These are phyloP conservation scores for Catocala fraxini DNA, from an alignment of 2,888 invertebrate genomes.

Conservation along the genomic window DNA sequence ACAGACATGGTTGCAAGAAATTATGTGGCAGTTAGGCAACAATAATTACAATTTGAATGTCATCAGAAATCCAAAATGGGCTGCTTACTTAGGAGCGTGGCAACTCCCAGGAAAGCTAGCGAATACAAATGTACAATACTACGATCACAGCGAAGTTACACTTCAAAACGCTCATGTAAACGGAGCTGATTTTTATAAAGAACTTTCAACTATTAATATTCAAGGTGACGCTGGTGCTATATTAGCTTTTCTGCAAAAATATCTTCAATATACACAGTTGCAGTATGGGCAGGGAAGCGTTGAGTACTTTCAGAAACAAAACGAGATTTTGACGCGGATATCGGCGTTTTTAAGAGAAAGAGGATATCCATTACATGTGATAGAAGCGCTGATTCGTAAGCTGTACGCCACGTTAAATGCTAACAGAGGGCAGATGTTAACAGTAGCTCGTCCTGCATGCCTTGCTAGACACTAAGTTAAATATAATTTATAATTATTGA, in stretches of 20 bases:
- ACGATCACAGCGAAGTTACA: background rate
- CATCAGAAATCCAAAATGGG: slow-evolving; percentile 17
- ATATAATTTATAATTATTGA: too few relatives aligned
- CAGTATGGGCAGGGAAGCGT: background rate
- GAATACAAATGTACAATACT: background rate
- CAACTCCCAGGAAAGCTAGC: slow-evolving; percentile 18
- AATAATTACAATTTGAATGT: slow-evolving; percentile 26
- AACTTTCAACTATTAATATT: background rate
- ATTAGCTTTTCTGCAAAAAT: background rate
- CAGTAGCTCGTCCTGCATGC: background rate
- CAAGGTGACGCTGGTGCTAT: background rate
- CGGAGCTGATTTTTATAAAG: background rate
- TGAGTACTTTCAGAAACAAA: background rate
- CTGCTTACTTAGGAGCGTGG: slow-evolving; percentile 23
- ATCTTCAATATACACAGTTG: background rate
- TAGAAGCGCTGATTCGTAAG: background rate
- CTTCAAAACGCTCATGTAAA: too few relatives aligned
- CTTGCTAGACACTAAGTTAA: background rate
- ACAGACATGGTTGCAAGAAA: slow-evolving; percentile 41
- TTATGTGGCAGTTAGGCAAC: slow-evolving; percentile 19
- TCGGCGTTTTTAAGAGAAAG: background rate
- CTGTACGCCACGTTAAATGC: background rate
- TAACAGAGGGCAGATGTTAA: background rate
- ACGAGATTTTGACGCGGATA: background rate
- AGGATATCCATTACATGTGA: background rate